phyloP scores from a whole-genome alignment of 2,888 invertebrate species.

The Agapostemon virescens region DNA sequence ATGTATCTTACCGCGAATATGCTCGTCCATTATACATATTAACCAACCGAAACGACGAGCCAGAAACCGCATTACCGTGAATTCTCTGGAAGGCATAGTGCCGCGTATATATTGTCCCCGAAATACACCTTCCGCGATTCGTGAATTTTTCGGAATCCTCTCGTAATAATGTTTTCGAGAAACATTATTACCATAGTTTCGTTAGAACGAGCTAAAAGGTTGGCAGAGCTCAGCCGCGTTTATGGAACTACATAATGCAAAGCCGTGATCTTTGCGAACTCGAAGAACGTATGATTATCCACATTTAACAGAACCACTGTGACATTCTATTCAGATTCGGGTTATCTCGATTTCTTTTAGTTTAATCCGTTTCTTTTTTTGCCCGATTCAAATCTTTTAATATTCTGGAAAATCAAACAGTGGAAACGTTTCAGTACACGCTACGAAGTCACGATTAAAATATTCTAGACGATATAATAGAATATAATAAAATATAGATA shows the following conservation, averaged over 20 bases:
- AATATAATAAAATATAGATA: too few relatives aligned
- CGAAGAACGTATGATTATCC: not conserved
- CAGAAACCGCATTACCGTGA: slow-evolving; percentile 37
- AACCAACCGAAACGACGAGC: slow-evolving; percentile 25
- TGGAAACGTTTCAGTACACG: not conserved
- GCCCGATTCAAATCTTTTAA: not conserved
- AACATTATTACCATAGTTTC: slow-evolving; percentile 18
- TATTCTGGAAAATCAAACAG: not conserved
- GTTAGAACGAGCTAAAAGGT: slow-evolving; percentile 16
- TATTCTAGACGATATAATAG: too few relatives aligned
- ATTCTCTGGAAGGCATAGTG: slow-evolving; percentile 20
- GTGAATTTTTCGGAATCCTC: slow-evolving; percentile 43
- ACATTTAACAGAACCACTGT: not conserved
- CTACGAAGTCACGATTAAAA: not conserved
- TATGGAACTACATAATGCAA: slow-evolving; percentile 11
- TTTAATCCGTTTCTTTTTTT: not conserved
- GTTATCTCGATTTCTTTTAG: not conserved
- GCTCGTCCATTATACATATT: slow-evolving; percentile 9
- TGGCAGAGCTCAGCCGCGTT: not conserved
- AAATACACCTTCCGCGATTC: slow-evolving; percentile 40
- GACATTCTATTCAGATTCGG: not conserved
- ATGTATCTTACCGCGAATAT: slow-evolving; percentile 6
- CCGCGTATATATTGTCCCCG: slow-evolving; percentile 42
- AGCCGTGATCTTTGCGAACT: not conserved
- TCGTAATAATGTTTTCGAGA: slow-evolving; percentile 44